phyloP scores from a whole-genome alignment of 2,888 invertebrate species.

The Lasioglossum marginatum region DNA sequence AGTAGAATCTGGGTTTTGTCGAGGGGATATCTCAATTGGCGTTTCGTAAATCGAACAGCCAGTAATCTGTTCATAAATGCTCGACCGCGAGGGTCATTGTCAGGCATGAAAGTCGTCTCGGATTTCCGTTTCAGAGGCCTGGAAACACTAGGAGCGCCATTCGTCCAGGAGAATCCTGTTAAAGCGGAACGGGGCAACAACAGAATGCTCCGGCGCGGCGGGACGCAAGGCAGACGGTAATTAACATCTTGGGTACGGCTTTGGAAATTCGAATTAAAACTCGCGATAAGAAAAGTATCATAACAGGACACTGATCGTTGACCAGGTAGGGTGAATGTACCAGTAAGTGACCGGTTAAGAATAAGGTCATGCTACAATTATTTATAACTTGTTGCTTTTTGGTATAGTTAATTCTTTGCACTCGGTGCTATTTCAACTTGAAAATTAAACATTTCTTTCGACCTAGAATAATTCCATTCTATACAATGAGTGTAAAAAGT shows the following conservation, averaged over 20 bases:
- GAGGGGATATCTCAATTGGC: neutral
- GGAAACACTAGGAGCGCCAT: conserved; percentile 23
- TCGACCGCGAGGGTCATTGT: neutral
- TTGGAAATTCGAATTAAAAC: neutral
- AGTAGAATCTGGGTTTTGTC: neutral
- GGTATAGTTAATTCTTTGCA: neutral
- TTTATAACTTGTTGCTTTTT: neutral
- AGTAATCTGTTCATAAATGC: neutral
- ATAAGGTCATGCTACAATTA: neutral
- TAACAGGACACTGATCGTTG: neutral
- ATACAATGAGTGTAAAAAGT: too few relatives aligned
- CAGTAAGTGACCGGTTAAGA: neutral
- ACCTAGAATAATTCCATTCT: too few relatives aligned
- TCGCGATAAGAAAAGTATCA: neutral
- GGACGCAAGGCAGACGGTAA: neutral
- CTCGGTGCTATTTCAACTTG: too few relatives aligned
- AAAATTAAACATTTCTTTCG: too few relatives aligned
- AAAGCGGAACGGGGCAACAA: neutral
- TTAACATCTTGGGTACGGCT: neutral
- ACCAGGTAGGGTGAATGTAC: neutral
- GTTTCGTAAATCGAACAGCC: neutral
- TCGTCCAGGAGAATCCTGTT: neutral
- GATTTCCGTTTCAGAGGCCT: conserved; percentile 15
- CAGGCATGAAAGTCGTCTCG: conserved; percentile 20
- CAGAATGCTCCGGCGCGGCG: neutral